These are phyloP conservation scores for Lottia scabra DNA, from an alignment of 2,888 invertebrate genomes.

Conservation along the genomic window DNA sequence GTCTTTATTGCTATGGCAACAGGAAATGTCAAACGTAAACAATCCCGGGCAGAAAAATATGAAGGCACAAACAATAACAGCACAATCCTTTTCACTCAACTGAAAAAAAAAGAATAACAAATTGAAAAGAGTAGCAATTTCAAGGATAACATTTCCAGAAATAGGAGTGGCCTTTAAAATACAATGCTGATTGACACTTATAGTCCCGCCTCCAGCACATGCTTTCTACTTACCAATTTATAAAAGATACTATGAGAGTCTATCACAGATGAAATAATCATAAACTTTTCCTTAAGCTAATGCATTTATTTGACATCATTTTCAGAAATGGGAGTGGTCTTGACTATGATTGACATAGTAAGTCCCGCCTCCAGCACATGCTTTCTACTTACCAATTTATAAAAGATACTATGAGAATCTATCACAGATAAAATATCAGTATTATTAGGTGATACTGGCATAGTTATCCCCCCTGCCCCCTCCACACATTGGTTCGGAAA, in stretches of 20 bases:
- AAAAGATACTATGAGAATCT: background rate
- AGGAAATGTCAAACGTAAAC: background rate
- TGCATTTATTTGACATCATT: too few relatives aligned
- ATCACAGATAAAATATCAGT: background rate
- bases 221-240: background rate
- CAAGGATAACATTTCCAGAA: too few relatives aligned
- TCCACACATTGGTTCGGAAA: background rate
- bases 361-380: too few relatives aligned
- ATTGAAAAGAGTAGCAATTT: background rate
- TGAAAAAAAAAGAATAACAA: background rate
- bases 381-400: background rate
- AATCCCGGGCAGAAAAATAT: slow-evolving; percentile 1
- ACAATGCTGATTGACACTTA: too few relatives aligned
- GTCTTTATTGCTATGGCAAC: background rate
- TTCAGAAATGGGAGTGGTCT: too few relatives aligned
- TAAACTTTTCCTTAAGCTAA: too few relatives aligned
- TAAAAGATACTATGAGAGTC: background rate
- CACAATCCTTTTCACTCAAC: background rate
- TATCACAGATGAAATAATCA: too few relatives aligned
- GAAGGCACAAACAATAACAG: slow-evolving; percentile 2
- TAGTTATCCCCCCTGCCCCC: too few relatives aligned
- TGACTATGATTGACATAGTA: too few relatives aligned
- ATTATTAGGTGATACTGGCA: background rate
- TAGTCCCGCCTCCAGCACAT: too few relatives aligned
- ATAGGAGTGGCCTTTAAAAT: too few relatives aligned